phyloP scores from a whole-genome alignment of 2,888 invertebrate genomes.

The Camponotus fellah region DNA sequence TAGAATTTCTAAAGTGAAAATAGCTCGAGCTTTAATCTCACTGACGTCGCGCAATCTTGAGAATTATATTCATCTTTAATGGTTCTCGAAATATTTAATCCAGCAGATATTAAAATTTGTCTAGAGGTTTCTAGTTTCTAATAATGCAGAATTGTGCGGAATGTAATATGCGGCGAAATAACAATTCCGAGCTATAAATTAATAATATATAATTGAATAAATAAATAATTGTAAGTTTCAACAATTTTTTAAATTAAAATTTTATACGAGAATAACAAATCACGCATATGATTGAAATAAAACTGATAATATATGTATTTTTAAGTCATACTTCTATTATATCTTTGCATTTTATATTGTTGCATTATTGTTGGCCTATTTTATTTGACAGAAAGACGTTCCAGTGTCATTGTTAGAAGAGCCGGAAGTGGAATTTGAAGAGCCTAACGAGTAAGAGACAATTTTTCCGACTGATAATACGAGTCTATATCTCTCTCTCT shows the following conservation, averaged over 20 bases:
- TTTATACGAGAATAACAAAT: background rate
- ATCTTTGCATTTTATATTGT: background rate
- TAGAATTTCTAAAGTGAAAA: slow-evolving; percentile 20
- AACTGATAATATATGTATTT: background rate
- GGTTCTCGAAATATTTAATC: slow-evolving; percentile 40
- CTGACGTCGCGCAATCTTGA: slow-evolving; percentile 16
- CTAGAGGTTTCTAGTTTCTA: slow-evolving; percentile 23
- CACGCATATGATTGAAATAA: background rate
- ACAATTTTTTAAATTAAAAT: slow-evolving; percentile 2
- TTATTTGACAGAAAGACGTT: background rate
- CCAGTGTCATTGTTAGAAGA: background rate
- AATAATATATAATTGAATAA: background rate
- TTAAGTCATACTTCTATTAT: background rate
- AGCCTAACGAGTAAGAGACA: background rate
- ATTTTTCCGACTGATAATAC: slow-evolving; percentile 11
- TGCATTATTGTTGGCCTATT: slow-evolving; percentile 6
- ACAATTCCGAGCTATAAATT: background rate
- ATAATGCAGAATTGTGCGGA: background rate
- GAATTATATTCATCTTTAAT: slow-evolving; percentile 31
- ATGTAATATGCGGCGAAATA: background rate
- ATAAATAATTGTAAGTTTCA: background rate
- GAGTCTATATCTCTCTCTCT: background rate
- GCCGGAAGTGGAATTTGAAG: background rate
- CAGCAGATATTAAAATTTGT: slow-evolving; percentile 19
- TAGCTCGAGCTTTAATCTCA: slow-evolving; percentile 21